Conservation (phyloP, 2,888 invertebrate species). For the Matsumyia berberina region DNA sequence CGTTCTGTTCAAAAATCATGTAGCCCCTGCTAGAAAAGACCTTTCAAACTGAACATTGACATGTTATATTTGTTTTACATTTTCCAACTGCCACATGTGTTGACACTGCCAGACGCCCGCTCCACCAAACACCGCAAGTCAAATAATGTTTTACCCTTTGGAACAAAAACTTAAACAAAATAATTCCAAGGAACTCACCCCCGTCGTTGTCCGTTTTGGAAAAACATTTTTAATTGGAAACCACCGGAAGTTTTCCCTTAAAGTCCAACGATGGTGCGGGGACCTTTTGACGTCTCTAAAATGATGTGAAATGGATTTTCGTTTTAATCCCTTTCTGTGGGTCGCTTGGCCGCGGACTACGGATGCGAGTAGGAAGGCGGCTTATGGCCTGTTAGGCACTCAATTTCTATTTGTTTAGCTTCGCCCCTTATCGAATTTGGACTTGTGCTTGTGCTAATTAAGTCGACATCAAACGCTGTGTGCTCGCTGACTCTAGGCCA, state of each 20-base stretch:
- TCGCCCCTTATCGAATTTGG: slow-evolving; percentile 3
- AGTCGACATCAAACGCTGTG: slow-evolving; percentile 36
- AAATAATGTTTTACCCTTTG: slow-evolving; percentile 9
- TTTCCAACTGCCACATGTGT: not conserved
- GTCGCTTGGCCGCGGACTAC: not conserved
- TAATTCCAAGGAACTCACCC: not conserved
- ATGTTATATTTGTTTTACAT: slow-evolving; percentile 6
- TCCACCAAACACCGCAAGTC: not conserved
- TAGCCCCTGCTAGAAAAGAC: not conserved
- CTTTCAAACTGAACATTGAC: slow-evolving; percentile 13
- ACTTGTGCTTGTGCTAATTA: slow-evolving; percentile 37
- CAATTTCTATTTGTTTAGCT: slow-evolving; percentile 15
- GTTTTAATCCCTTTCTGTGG: slow-evolving; percentile 19
- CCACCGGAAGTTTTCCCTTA: slow-evolving; percentile 9
- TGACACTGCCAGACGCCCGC: not conserved
- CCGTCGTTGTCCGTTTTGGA: no score
- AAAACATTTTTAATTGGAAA: slow-evolving; percentile 21
- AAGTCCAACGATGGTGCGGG: not conserved
- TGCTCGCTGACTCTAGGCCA: not conserved
- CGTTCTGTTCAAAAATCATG: no score
- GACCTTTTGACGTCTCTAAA: slow-evolving; percentile 8
- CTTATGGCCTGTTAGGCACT: not conserved
- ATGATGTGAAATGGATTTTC: slow-evolving; percentile 49
- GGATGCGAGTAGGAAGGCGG: not conserved
- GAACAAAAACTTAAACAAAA: not conserved